Evolutionary conservation across 2,888 invertebrate genomes (phyloP).

Genomic region (Nemapogon koenigi): DNA sequence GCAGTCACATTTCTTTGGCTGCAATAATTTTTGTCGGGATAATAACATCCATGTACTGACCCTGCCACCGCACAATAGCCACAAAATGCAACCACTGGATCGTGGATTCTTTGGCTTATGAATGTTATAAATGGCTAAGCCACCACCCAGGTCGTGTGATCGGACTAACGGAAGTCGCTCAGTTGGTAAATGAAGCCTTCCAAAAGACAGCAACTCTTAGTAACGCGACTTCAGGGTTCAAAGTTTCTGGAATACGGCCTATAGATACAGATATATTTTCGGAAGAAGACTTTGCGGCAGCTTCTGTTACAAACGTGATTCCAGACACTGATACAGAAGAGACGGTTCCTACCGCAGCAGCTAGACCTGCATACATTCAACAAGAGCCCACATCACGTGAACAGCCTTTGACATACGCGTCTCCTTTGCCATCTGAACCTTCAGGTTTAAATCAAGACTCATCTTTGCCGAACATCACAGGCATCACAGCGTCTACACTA

Average conservation of each 20-base stretch:
- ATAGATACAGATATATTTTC: constrained; percentile 5
- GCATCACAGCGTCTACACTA: neutral
- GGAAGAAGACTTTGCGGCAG: constrained; percentile 7
- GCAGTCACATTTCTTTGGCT: constrained; percentile 14
- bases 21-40: constrained; percentile 8
- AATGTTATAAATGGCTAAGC: constrained; percentile 10
- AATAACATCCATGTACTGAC: constrained; percentile 10
- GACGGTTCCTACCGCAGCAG: neutral
- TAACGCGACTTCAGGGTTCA: constrained; percentile 1
- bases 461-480: neutral
- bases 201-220: neutral
- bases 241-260: constrained; percentile 7
- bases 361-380: neutral
- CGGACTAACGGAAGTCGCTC: constrained; percentile 8
- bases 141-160: constrained; percentile 9
- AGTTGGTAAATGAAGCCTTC: constrained; percentile 2
- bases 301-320: constrained; percentile 1
- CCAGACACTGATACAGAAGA: neutral
- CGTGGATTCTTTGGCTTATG: constrained; percentile 6
- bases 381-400: neutral
- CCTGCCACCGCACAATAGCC: constrained; percentile 11
- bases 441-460: neutral
- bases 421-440: neutral
- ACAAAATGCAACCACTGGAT: constrained; percentile 11
- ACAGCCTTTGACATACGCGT: constrained; percentile 8